phyloP scores from a whole-genome alignment of 2,113 vertebrate species.

The Phylloscopus trochilus region DNA sequence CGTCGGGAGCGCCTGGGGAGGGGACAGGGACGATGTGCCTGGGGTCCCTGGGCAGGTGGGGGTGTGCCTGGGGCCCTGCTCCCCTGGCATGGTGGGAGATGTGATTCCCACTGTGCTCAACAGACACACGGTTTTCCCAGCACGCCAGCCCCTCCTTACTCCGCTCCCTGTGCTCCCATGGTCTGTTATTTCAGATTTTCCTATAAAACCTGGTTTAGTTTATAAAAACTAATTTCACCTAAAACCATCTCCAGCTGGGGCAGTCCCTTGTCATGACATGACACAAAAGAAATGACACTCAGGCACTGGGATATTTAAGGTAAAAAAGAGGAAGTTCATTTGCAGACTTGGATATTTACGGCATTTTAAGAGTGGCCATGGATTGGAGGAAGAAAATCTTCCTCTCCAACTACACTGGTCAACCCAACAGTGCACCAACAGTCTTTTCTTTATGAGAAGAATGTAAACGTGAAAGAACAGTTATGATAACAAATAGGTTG shows the following conservation, averaged over 20 bases:
- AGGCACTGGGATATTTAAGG: too few relatives aligned
- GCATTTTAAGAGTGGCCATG: too few relatives aligned
- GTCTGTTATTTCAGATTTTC: not conserved
- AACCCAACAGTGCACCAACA: too few relatives aligned
- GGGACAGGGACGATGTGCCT: accelerated
- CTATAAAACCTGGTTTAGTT: accelerated
- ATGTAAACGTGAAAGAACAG: too few relatives aligned
- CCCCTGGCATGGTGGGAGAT: accelerated
- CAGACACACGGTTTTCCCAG: accelerated
- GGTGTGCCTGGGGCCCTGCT: not conserved
- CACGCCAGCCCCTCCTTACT: not conserved
- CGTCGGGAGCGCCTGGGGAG: not conserved
- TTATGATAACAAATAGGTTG: too few relatives aligned
- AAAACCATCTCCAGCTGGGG: accelerated
- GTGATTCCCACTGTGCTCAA: not conserved
- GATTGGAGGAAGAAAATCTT: too few relatives aligned
- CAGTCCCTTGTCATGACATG: too few relatives aligned
- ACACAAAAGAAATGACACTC: too few relatives aligned
- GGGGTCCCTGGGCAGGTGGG: not conserved
- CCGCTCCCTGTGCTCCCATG: accelerated
- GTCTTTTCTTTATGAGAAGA: too few relatives aligned
- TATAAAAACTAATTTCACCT: not conserved
- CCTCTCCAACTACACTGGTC: too few relatives aligned
- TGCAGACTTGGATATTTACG: too few relatives aligned
- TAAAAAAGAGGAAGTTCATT: too few relatives aligned